Evolutionary conservation across 2,888 invertebrate species (phyloP), one percentile per base, ranked within the genome.

Genomic region (Synergus japonicus): DNA sequence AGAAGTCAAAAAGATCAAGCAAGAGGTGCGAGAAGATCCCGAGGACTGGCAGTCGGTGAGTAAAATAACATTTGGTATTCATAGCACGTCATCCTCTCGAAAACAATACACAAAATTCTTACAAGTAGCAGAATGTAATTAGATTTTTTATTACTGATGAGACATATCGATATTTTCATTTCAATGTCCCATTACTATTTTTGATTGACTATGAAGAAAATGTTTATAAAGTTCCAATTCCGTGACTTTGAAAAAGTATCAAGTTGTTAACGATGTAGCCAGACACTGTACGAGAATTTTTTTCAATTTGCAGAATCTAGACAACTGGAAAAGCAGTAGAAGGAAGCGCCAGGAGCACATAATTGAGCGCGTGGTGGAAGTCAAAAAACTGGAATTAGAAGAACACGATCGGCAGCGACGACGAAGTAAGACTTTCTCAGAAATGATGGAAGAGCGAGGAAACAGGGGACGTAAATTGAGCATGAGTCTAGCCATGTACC

Each of bases 31-130:
- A 87, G 97, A 97, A 91, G 96, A 97, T 87, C 96, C 96, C 84
- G 97, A 97, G 93, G 97, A 97, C 91, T 97, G 97, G 97, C 97
- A 97, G 93, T 96, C 96, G 94, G 97, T 97, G 92, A 95, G 95
- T 83, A 81, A 43, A 80, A 54, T 73, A 54, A 73, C 41, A 69
- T 13, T 49, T 49, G 22, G 13, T 29, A 49, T 49, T 69, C 29
- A 64, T 8, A 37, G 29, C 18, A 43, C n/a, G 37, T 10, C 76
- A 76, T 22, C 44, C 3, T 43, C 18, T 29, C 5, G 15, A 67
- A 63, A 63, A 63, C 63, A 63, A 29, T 63, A 8, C 54, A 15
- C n/a, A 54, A 54, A 4, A 54, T 54, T 54, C 54, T n/a, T 54
- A 54, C 54, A 8, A 54, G n/a, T n/a, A 54, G 9, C 7, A 54